phyloP scores from a whole-genome alignment of 2,113 vertebrate genomes.

The Dipodomys merriami region DNA sequence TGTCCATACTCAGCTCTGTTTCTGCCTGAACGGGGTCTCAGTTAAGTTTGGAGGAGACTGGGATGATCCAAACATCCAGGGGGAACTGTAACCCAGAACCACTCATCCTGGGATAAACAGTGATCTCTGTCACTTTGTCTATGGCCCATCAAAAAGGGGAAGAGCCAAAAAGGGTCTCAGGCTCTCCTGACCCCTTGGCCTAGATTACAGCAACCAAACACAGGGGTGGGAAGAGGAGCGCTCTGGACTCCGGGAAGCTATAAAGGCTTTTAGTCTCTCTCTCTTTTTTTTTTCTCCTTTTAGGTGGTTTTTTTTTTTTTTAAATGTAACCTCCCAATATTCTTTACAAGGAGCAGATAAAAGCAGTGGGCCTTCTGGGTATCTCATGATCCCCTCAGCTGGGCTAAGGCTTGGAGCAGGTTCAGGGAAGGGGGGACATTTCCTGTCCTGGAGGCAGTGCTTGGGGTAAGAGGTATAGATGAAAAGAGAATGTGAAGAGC shows the following conservation, averaged over 20 bases:
- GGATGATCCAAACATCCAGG: background rate
- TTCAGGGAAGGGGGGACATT: background rate
- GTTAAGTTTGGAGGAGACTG: background rate
- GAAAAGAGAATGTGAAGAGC: background rate
- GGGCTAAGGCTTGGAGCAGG: background rate
- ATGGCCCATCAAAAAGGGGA: background rate
- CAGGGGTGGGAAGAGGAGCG: background rate
- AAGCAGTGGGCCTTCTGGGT: background rate
- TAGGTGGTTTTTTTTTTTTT: background rate
- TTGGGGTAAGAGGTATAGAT: background rate
- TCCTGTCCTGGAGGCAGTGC: background rate
- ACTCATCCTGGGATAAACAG: background rate
- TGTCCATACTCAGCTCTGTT: background rate
- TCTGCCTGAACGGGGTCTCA: background rate
- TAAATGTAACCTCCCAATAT: background rate
- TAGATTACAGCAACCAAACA: background rate
- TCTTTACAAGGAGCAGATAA: constrained; percentile 20
- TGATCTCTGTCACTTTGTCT: background rate
- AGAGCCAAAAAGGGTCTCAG: background rate
- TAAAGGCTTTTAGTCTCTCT: background rate
- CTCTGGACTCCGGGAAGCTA: background rate
- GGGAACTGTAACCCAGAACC: background rate
- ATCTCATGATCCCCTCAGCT: background rate
- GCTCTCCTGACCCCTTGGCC: background rate
- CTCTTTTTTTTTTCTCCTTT: constrained; percentile 20